phyloP scores from a whole-genome alignment of 35 echinoderm and acorn worm genomes.

The Ophioderma brevispina region DNA sequence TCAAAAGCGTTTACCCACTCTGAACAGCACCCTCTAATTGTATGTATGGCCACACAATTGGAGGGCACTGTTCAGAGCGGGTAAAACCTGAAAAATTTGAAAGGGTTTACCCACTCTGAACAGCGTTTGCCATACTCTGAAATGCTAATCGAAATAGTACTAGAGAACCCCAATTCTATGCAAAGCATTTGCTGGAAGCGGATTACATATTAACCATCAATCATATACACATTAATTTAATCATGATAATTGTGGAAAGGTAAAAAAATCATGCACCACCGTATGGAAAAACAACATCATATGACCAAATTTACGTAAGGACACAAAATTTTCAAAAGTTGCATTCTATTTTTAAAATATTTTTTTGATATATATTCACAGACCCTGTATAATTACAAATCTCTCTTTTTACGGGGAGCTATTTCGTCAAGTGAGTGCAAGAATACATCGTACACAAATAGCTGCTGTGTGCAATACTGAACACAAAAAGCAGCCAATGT shows the following conservation, averaged over 20 bases:
- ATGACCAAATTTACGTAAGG: neutral
- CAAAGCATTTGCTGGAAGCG: no score
- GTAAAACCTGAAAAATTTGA: no score
- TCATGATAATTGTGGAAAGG: neutral
- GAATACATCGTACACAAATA: neutral
- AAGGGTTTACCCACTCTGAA: no score
- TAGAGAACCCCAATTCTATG: no score
- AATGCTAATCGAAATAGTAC: no score
- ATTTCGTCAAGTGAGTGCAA: neutral
- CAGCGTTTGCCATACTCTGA: no score
- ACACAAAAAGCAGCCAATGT: neutral
- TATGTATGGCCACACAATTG: no score
- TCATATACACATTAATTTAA: neutral
- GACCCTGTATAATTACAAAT: constrained; percentile 14
- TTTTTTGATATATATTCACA: neutral
- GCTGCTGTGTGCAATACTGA: neutral
- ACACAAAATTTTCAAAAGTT: neutral
- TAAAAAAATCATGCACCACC: neutral
- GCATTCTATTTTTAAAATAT: neutral
- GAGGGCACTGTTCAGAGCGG: no score
- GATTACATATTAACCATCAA: neutral
- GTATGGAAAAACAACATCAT: neutral
- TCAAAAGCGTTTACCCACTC: no score
- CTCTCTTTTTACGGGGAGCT: neutral
- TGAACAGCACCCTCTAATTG: no score